Evolutionary conservation across 2,888 invertebrate species (phyloP), one percentile per base, ranked within the genome.

Genomic region (Nebria brevicollis): DNA sequence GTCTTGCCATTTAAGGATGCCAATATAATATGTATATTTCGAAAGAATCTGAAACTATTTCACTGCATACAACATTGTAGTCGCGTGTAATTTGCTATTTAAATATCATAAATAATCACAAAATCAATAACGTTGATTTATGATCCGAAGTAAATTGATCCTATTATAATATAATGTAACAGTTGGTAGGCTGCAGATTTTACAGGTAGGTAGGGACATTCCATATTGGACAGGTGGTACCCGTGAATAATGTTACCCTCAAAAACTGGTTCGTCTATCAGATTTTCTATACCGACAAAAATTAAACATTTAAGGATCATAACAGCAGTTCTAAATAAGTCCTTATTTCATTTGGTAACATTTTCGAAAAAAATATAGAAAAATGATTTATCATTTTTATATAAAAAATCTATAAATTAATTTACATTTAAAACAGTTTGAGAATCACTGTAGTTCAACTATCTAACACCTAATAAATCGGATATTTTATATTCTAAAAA

Each of bases 41-140:
- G 54, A 54, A 54, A 54, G 54, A 54, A 54, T 13, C 13, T 54
- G 2, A 54, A 54, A 54, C 54, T 54, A 54, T 54, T 54, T 54
- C 54, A 54, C 8, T 54, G 54, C 54, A 54, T 54, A 54, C 54
- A 6, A 54, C 54, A 54, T 54, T 54, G 54, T 54, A 54, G 54
- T 54, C 2, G 54, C 54, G 8, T 54, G 54, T 54, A 54, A 11
- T 54, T 54, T 54, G 54, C 54, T 54, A 54, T 54, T 54, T 54
- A 54, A 54, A 54, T 54, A 54, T 54, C 8, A 54, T 54, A 54
- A 54, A 54, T 54, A 13, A 54, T 5, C 8, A 8, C 54, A 54
- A 54, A 54, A 54, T 54, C 54, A 54, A 54, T 54, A 54, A 54
- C 54, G 54, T 54, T 54, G 54, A 54, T 54, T 54, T 54, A 54